Percentiles rank a stretch among this genome's conserved stretches.
These are phyloP conservation scores for Panopea generosa DNA, from an alignment of 2,888 invertebrate species.

Conservation along the genomic window DNA sequence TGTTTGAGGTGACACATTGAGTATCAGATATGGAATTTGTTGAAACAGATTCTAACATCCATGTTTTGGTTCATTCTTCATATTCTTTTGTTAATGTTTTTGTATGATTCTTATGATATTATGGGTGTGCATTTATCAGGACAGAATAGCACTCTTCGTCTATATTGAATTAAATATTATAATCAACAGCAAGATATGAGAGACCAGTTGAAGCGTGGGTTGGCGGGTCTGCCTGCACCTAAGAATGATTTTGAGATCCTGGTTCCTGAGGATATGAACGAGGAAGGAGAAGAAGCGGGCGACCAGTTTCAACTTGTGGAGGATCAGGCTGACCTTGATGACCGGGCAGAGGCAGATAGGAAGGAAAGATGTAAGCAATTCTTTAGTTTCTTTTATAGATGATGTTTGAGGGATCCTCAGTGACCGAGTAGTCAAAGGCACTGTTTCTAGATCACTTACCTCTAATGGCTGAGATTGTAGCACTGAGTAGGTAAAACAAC, in stretches of 20 bases:
- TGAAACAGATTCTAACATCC: too few relatives aligned
- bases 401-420: background rate
- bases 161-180: too few relatives aligned
- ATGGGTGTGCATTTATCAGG: too few relatives aligned
- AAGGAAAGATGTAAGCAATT: conserved; percentile 63
- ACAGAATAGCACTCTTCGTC: too few relatives aligned
- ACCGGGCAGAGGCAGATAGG: conserved; percentile 84
- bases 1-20: too few relatives aligned
- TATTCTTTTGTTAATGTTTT: too few relatives aligned
- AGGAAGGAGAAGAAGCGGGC: conserved; percentile 85
- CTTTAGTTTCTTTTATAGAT: conserved; percentile 5
- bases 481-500: too few relatives aligned
- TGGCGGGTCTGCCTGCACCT: conserved; percentile 94
- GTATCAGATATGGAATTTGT: too few relatives aligned
- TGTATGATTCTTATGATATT: too few relatives aligned
- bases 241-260: conserved; percentile 99
- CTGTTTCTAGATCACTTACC: too few relatives aligned
- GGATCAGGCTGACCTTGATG: conserved; percentile 90
- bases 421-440: too few relatives aligned
- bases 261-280: conserved; percentile 92
- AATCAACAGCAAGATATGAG: conserved; percentile 67
- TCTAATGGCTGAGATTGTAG: background rate
- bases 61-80: too few relatives aligned
- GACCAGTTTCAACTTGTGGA: conserved; percentile 87
- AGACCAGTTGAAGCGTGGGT: conserved; percentile 88